Conservation (phyloP, 92 coral and sea anemone genomes). For the Montipora capitata region DNA sequence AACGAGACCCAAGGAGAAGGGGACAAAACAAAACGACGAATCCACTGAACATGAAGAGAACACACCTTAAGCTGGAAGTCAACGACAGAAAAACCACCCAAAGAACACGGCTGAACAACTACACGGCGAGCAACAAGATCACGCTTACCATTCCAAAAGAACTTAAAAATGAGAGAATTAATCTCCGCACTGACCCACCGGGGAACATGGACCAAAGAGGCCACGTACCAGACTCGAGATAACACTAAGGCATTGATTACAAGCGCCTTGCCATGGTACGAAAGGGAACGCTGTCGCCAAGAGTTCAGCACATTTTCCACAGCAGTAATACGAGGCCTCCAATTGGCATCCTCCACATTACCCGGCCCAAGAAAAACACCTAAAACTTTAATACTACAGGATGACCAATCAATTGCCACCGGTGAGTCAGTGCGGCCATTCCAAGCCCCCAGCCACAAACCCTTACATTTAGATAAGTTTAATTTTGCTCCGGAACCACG, state of each 20-base stretch:
- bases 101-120: background rate
- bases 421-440: background rate
- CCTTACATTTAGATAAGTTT: conserved; percentile 27
- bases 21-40: background rate
- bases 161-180: background rate
- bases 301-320: background rate
- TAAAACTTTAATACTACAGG: background rate
- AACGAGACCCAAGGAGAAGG: background rate
- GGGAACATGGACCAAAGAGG: background rate
- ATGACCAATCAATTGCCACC: background rate
- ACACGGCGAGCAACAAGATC: background rate
- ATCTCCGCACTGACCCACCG: background rate
- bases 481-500: conserved; percentile 20
- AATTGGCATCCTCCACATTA: background rate
- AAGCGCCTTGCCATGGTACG: background rate
- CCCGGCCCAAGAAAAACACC: conserved; percentile 4
- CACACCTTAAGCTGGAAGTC: background rate
- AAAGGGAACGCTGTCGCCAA: background rate
- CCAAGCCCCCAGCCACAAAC: conserved; percentile 31
- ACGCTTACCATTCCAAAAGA: background rate
- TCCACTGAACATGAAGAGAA: background rate
- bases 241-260: background rate
- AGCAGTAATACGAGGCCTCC: background rate
- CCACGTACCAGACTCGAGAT: background rate
- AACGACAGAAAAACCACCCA: background rate